Conservation (phyloP, 1,140 invertebrate species). For the Psix sp. region DNA sequence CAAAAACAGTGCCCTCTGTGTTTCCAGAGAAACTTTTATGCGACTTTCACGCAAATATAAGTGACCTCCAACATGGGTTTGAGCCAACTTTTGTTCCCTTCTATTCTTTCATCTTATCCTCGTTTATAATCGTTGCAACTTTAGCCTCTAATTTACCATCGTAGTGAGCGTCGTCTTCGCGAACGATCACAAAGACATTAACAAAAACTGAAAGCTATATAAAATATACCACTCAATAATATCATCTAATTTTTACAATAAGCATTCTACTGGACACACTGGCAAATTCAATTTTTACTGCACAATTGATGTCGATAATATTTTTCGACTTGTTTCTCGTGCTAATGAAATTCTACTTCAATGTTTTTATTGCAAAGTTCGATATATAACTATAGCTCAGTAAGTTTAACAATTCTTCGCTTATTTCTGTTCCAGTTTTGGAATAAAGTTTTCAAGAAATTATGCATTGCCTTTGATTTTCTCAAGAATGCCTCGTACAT, state of each 20-base stretch:
- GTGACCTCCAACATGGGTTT: conserved; percentile 20
- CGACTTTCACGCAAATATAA: conserved; percentile 12
- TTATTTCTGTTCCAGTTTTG: conserved; percentile 11
- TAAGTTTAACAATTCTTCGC: conserved; percentile 14
- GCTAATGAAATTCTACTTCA: conserved; percentile 1
- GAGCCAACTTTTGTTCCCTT: conserved; percentile 35
- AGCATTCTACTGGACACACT: too few relatives aligned
- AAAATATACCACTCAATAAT: conserved; percentile 4
- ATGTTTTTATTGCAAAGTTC: conserved; percentile 20
- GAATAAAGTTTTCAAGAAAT: conserved; percentile 10
- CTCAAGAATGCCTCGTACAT: neutral
- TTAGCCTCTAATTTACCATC: conserved; percentile 42
- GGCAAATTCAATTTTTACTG: too few relatives aligned
- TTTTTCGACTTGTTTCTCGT: conserved; percentile 8
- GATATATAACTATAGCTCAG: conserved; percentile 10
- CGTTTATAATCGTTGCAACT: conserved; percentile 26
- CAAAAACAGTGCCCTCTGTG: neutral
- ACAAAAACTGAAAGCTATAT: conserved; percentile 13
- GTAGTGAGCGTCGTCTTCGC: conserved; percentile 32
- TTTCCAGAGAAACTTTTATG: conserved; percentile 15
- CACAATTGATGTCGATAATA: too few relatives aligned
- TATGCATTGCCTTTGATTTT: conserved; percentile 7
- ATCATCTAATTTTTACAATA: too few relatives aligned
- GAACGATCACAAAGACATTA: neutral
- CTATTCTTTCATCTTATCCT: conserved; percentile 45